Evolutionary conservation across 2,888 invertebrate species (phyloP).

Genomic region (Polyommatus icarus): DNA sequence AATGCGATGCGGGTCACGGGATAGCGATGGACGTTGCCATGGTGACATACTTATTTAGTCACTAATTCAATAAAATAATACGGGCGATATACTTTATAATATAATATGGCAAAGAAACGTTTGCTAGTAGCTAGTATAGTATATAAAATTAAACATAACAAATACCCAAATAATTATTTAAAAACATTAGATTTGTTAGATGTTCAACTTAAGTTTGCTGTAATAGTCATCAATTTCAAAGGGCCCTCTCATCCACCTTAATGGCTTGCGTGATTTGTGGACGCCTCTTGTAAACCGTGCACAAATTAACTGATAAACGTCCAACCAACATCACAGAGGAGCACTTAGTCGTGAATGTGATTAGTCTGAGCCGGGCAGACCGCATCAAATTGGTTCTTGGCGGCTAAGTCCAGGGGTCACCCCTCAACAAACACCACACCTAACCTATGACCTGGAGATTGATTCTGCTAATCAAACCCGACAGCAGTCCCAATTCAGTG

Average conservation of each 20-base stretch:
- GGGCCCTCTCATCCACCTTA: not conserved
- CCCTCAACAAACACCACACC: not conserved
- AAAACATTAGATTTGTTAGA: not conserved
- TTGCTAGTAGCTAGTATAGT: too few relatives aligned
- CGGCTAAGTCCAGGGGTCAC: not conserved
- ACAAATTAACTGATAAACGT: slow-evolving; percentile 21
- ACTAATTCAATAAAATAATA: too few relatives aligned
- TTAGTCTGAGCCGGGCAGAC: slow-evolving; percentile 18
- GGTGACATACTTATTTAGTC: too few relatives aligned
- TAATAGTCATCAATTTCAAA: not conserved
- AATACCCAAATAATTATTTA: not conserved
- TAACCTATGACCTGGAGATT: not conserved
- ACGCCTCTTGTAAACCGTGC: not conserved
- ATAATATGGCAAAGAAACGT: too few relatives aligned
- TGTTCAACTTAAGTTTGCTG: not conserved
- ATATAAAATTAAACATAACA: not conserved
- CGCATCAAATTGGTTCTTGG: slow-evolving; percentile 23
- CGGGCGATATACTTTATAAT: too few relatives aligned
- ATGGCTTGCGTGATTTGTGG: not conserved
- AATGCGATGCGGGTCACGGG: too few relatives aligned
- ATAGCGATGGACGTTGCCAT: too few relatives aligned
- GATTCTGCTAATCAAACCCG: not conserved
- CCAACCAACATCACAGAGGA: not conserved
- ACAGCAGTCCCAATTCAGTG: not conserved
- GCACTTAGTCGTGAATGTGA: slow-evolving; percentile 25